Base-by-base conservation (phyloP, 2,113 vertebrate species). In the Callionymus lyra region DNA sequence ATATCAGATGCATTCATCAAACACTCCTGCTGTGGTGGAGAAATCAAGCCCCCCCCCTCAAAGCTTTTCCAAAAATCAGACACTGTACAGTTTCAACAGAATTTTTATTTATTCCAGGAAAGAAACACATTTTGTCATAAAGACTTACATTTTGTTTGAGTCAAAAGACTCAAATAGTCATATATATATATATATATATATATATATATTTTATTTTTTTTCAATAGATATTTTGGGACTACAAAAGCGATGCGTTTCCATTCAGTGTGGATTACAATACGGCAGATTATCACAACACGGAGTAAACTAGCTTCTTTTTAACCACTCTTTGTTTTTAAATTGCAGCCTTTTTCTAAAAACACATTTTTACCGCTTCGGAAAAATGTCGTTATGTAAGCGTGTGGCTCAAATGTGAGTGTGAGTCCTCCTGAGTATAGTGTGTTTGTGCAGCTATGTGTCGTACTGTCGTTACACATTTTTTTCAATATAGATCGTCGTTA, bases 101-200 rank as follows among this genome's bases (percentile, higher is more conserved):
- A 49, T 49, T 70, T 72, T 72, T 44, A 63, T 86, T 85, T 86
- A 86, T 84, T 85, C 51, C 74, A 62, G 61, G 66, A 80, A 82
- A 83, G 65, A 83, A 84, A 86, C 81, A 85, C 83, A 68, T 76
- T 77, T 85, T 82, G 86, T 87, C 86, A 86, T 84, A 82, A 77
- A 85, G 84, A 87, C 86, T 87, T 87, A 87, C 86, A 84, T 86
- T 87, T 85, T 83, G 80, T 86, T 87, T 84, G 86, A 84, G 84
- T 62, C 83, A 62, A 72, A 51, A 71, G 86, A 82, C 86, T 68
- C 86, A 87, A 87, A 86, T 76, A 76, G 39, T 85, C 76, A n/a
- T n/a, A n/a, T n/a, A n/a, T n/a, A n/a, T n/a, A n/a, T n/a, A n/a
- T n/a, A n/a, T n/a, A n/a, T n/a, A n/a, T n/a, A n/a, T n/a, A n/a